Evolutionary conservation across 1,140 invertebrate genomes (phyloP), one percentile per base, ranked within the genome.

Genomic region (Drosophila mojavensis): DNA sequence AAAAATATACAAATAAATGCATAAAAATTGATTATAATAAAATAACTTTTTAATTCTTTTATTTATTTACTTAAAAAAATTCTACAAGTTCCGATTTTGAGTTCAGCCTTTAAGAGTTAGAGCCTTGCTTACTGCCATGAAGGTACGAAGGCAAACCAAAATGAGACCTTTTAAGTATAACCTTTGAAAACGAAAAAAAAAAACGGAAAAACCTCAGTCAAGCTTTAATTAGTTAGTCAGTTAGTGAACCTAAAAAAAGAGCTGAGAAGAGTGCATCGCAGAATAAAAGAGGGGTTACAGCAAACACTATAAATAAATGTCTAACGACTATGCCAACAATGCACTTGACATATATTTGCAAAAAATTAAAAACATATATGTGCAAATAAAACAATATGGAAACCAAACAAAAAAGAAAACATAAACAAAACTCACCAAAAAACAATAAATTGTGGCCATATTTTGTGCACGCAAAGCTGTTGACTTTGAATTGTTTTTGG

Each of bases 401-500:
- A 48, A 58, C 15, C 13, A 71, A 48, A 43, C 5, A 61, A 33
- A 55, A 59, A 72, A 80, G 59, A 73, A 73, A 41, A 67, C 3
- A 66, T 45, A 55, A 59, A 72, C 54, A 54, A 66, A 9, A 60
- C 39, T 41, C 20, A 60, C 30, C 51, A 74, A 82, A 65, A 36
- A 67, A 70, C 66, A 80, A 77, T 82, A 82, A 80, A 73, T 58
- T 76, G 43, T 76, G 30, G 45, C 51, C 36, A 72, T 64, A 88
- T 83, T 89, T 88, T 80, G 50, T 61, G 66, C 73, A 67, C 72
- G 63, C 66, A 79, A 83, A 78, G 77, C 68, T 66, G 80, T 88
- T 88, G 84, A 89, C 84, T 88, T 83, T 88, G 80, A 89, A 65
- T 75, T 74, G 11, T 50, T 71, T 71, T 67, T 50, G 54, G 59